Evolutionary conservation across 2,113 vertebrate genomes (phyloP), one percentile per base, ranked within the genome.

Genomic region (Ahaetulla prasina): DNA sequence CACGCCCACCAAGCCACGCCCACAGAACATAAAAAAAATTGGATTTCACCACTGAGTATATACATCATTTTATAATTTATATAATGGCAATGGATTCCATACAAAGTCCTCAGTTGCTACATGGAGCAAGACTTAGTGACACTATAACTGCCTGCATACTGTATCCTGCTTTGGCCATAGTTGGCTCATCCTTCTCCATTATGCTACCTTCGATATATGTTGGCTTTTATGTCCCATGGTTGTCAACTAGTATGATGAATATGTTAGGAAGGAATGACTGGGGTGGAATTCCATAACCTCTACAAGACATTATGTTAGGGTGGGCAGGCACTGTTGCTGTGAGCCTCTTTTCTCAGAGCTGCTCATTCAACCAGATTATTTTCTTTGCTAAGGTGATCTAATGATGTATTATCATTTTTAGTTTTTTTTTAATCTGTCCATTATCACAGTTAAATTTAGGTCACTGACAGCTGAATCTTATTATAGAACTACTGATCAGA

Each of bases 401-500:
- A 39, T 39, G n/a, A 60, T 25, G 23, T 80, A 80, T 16, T 43
- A 52, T 12, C 45, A 39, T 86, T 43, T 57, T 49, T 45, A n/a
- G 7, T 10, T 43, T 25, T 35, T 50, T 52, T 9, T 23, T 53
- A 88, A 52, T 88, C 55, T 68, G 91, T 95, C 27, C 0, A 97
- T 96, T 95, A 95, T 96, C 93, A 97, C 94, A 96, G 96, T 95
- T 97, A 97, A 96, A 97, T 96, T 95, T 96, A 96, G 97, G 97
- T 96, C 96, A 96, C 68, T 80, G 68, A 80, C 94, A 94, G 96
- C 95, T 53, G 92, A 96, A 95, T 94, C 96, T 96, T 97, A 97
- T 96, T 96, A 97, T 95, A 95, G 94, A 68, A 91, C 95, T 96
- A 96, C 95, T 97, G 96, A 97, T 97, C 96, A 97, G 96, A 96